Evolutionary conservation across 2,113 vertebrate species (phyloP).

Genomic region (Tupaia chinensis): DNA sequence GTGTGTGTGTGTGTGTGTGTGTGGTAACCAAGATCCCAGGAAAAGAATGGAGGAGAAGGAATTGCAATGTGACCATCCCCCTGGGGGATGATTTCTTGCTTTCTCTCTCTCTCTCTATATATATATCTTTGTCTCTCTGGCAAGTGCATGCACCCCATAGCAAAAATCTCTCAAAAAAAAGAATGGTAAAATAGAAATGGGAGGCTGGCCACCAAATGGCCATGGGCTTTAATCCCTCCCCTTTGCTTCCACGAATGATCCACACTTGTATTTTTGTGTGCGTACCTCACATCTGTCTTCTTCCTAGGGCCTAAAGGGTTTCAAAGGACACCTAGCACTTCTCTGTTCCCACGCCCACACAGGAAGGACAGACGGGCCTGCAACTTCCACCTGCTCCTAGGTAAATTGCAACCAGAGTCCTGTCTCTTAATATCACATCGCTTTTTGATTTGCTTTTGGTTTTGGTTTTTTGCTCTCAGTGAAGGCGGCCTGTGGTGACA

Average conservation of each 20-base stretch:
- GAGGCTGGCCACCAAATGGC: neutral
- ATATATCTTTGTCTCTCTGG: no score
- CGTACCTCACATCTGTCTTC: neutral
- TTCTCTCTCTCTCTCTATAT: no score
- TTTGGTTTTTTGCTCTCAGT: neutral
- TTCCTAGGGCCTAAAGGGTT: neutral
- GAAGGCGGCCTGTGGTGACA: slow-evolving; percentile 1
- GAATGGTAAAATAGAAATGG: neutral
- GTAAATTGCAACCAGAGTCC: neutral
- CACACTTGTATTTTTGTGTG: neutral
- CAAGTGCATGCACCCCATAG: no score
- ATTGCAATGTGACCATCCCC: no score
- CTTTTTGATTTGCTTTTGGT: neutral
- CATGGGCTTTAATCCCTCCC: neutral
- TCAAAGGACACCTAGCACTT: neutral
- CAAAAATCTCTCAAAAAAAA: no score
- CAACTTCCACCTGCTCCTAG: neutral
- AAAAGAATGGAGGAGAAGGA: no score
- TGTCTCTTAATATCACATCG: neutral
- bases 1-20: no score
- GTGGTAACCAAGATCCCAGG: no score
- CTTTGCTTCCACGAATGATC: neutral
- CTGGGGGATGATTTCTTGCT: no score
- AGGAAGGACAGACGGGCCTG: neutral
- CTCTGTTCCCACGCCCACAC: neutral